A percentile compares a stretch with the other conserved stretches of the same genome.
Conservation (phyloP, 1,140 invertebrate species). For the Asobara japonica region DNA sequence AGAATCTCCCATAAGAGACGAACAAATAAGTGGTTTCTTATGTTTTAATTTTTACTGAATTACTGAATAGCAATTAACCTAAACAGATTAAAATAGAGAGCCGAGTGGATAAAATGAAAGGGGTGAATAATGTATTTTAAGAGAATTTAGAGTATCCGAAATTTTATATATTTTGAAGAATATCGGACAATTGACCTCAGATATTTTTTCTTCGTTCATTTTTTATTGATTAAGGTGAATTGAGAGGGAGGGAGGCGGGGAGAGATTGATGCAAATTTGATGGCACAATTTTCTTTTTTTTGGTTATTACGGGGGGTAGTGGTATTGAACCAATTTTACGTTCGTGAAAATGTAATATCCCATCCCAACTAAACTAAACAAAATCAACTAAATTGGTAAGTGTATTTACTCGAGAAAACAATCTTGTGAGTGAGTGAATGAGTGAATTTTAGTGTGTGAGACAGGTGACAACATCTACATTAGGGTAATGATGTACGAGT, state of each 20-base stretch:
- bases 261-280: not conserved
- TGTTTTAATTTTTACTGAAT: slow-evolving; percentile 10
- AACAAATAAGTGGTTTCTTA: no score
- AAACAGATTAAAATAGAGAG: not conserved
- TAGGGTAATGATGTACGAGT: slow-evolving; percentile 30
- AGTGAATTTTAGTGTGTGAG: not conserved
- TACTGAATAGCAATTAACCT: not conserved
- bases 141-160: not conserved
- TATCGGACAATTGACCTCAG: no score
- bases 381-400: slow-evolving; percentile 24
- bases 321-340: not conserved
- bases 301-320: not conserved
- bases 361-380: not conserved
- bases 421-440: slow-evolving; percentile 16
- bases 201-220: no score
- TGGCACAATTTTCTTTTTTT: not conserved
- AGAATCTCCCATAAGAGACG: no score
- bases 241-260: not conserved
- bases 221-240: not conserved
- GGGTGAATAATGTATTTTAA: not conserved
- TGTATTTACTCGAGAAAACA: slow-evolving; percentile 24
- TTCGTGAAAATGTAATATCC: not conserved
- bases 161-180: not conserved
- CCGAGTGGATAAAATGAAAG: not conserved
- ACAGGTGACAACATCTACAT: slow-evolving; percentile 13